Conservation (phyloP, 1,140 invertebrate species). For the Apis cerana region DNA sequence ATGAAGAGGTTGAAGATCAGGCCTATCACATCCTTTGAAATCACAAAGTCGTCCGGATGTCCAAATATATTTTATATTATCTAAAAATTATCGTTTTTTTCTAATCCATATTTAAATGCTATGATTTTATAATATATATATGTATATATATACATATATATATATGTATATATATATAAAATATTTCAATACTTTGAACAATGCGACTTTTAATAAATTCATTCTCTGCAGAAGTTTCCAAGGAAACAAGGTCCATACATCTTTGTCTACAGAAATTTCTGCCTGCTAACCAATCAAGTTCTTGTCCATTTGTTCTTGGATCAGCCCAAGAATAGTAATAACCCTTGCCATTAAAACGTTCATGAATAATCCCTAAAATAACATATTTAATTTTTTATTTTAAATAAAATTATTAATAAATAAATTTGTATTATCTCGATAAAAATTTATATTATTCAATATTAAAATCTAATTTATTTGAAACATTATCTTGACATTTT, state of each 20-base stretch:
- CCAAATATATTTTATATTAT: slow-evolving; percentile 90
- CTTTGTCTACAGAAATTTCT: slow-evolving; percentile 91
- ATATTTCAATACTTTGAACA: slow-evolving; percentile 83
- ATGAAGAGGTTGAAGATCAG: slow-evolving; percentile 88
- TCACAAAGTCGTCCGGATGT: slow-evolving; percentile 92
- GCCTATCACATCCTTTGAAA: slow-evolving; percentile 91
- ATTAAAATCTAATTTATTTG: background rate
- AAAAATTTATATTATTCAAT: background rate
- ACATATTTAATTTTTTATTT: slow-evolving; percentile 15
- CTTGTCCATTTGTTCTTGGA: slow-evolving; percentile 85
- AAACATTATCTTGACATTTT: background rate
- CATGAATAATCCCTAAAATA: slow-evolving; percentile 79
- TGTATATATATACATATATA: no score
- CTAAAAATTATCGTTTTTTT: slow-evolving; percentile 62
- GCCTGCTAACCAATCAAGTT: slow-evolving; percentile 90
- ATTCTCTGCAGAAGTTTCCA: slow-evolving; percentile 91
- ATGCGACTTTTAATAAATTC: slow-evolving; percentile 90
- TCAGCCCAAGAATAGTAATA: slow-evolving; percentile 94
- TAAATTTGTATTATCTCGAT: background rate
- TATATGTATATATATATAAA: background rate
- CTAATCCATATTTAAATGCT: background rate
- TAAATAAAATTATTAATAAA: slow-evolving; percentile 2
- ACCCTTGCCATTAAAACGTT: slow-evolving; percentile 83
- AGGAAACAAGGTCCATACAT: slow-evolving; percentile 92
- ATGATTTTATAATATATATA: background rate